phyloP scores from a whole-genome alignment of 2,888 invertebrate species.

The Torymus tubicola region DNA sequence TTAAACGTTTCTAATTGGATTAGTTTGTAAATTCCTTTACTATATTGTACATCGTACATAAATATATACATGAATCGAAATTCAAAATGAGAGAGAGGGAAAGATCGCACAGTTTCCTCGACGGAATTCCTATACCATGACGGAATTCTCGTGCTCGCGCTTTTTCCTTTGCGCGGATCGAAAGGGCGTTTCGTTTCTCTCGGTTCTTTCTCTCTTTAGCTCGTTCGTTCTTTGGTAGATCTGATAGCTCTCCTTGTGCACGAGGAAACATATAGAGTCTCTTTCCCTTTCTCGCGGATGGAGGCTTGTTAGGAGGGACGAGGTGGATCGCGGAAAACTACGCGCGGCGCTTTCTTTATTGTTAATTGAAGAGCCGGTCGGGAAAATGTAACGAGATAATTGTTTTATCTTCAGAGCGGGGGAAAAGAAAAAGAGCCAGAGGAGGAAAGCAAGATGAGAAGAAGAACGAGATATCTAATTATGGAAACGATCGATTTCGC shows the following conservation, averaged over 20 bases:
- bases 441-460: too few species aligned
- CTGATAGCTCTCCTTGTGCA: not conserved
- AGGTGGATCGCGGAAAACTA: not conserved
- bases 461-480: slow-evolving; percentile 13
- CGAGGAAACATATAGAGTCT: not conserved
- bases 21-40: slow-evolving; percentile 74
- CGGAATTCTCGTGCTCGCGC: too few species aligned
- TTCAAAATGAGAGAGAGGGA: too few species aligned
- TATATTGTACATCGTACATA: slow-evolving; percentile 58
- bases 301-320: too few species aligned
- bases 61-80: too few species aligned
- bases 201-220: not conserved
- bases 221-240: not conserved
- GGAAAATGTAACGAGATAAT: slow-evolving; percentile 26
- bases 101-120: too few species aligned
- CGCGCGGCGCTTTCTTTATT: not conserved
- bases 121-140: too few species aligned
- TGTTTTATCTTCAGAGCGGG: slow-evolving; percentile 13
- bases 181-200: not conserved
- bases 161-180: too few species aligned
- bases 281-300: too few species aligned
- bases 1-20: slow-evolving; percentile 70
- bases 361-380: slow-evolving; percentile 15
- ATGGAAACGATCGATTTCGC: slow-evolving; percentile 7
- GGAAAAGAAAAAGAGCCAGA: too few species aligned